These are phyloP conservation scores for Chamaea fasciata DNA, from an alignment of 2,113 vertebrate genomes.

Conservation along the genomic window DNA sequence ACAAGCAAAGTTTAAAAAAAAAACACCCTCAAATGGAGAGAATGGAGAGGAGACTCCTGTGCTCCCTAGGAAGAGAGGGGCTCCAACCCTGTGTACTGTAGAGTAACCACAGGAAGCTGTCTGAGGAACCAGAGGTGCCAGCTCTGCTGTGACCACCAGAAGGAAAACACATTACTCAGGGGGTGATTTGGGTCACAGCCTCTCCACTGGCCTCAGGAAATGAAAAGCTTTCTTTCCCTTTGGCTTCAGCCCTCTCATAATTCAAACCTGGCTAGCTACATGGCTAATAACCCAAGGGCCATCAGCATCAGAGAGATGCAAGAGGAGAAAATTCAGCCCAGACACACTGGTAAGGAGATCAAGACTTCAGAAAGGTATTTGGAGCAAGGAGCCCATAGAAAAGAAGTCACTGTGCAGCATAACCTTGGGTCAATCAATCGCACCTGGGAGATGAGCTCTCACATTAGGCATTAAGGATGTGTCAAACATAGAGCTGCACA, in stretches of 20 bases:
- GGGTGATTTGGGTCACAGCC: neutral
- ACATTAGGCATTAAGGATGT: neutral
- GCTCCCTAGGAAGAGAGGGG: neutral
- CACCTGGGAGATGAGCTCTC: neutral
- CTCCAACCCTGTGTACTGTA: neutral
- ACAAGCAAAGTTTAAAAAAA: neutral
- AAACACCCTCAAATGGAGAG: neutral
- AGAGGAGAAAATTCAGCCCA: neutral
- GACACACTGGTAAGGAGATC: neutral
- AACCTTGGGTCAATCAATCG: neutral
- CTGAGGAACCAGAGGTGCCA: neutral
- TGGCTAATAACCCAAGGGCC: neutral
- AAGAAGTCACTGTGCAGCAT: neutral
- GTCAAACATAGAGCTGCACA: rapidly evolving
- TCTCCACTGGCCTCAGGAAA: neutral
- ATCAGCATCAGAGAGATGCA: neutral
- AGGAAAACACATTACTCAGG: neutral
- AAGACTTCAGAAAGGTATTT: neutral
- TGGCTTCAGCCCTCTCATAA: neutral
- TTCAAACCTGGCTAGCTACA: neutral
- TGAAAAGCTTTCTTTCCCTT: neutral
- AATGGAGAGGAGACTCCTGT: neutral
- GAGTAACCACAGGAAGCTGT: neutral
- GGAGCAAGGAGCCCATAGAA: neutral
- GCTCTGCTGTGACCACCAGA: neutral